These are phyloP conservation scores for Oxyruncus cristatus DNA, from an alignment of 2,113 vertebrate genomes.

Conservation along the genomic window DNA sequence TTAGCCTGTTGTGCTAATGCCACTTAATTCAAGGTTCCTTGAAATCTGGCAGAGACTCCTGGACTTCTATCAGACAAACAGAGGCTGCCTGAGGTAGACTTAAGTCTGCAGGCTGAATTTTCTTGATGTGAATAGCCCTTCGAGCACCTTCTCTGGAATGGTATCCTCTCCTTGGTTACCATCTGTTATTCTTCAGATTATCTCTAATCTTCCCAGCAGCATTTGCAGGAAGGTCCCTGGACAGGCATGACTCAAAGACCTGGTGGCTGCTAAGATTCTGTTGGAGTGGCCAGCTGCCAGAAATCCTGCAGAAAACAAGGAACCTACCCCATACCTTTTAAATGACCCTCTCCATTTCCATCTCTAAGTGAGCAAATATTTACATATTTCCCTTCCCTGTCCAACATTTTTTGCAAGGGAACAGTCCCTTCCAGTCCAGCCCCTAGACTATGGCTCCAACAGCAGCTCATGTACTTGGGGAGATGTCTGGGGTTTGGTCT, in stretches of 20 bases:
- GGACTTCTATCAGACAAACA: neutral
- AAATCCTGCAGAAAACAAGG: neutral
- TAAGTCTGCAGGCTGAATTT: neutral
- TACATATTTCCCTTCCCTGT: neutral
- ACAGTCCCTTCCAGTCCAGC: neutral
- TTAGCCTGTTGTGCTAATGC: neutral
- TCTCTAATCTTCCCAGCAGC: neutral
- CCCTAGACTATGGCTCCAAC: neutral
- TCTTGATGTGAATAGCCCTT: neutral
- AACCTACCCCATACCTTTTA: neutral
- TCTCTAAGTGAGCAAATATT: neutral
- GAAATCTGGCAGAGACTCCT: neutral
- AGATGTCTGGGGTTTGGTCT: neutral
- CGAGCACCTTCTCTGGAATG: neutral
- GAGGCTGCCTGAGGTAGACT: rapidly evolving
- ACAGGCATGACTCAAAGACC: neutral
- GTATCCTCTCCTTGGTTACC: neutral
- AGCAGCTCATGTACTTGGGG: neutral
- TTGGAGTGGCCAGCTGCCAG: neutral
- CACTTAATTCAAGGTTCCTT: neutral
- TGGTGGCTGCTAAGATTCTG: neutral
- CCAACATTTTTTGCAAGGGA: neutral
- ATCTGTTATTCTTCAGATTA: neutral
- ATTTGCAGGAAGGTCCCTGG: neutral
- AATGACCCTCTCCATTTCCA: neutral